Evolutionary conservation across 2,113 vertebrate species (phyloP).

Genomic region (Anoplopoma fimbria): DNA sequence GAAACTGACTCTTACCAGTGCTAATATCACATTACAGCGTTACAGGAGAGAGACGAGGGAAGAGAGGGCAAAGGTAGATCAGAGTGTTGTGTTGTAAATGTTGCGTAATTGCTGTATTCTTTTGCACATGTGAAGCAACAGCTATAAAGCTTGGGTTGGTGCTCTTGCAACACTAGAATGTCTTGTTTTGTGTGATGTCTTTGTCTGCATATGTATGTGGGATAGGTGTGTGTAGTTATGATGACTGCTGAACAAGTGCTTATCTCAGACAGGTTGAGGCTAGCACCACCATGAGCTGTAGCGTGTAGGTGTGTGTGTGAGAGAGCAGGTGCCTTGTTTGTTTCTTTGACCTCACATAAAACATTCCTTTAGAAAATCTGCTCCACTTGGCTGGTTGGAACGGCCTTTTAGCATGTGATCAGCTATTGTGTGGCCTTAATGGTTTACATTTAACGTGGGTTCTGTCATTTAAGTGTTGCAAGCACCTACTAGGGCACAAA

Average conservation of each 20-base stretch:
- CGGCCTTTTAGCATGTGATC: constrained; percentile 40
- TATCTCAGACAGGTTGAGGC: constrained; percentile 68
- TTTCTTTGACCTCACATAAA: constrained; percentile 33
- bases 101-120: constrained; percentile 48
- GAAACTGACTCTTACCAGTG: constrained; percentile 47
- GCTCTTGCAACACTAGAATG: constrained; percentile 54
- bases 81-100: constrained; percentile 44
- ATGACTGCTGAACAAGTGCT: constrained; percentile 50
- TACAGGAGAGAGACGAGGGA: constrained; percentile 1
- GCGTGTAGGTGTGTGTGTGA: constrained; percentile 37
- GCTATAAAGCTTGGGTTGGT: constrained; percentile 54
- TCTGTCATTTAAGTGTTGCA: constrained; percentile 39
- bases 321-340: constrained; percentile 57
- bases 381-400: constrained; percentile 27
- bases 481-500: constrained; percentile 32
- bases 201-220: constrained; percentile 9
- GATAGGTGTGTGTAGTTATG: constrained; percentile 56
- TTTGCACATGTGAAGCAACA: constrained; percentile 39
- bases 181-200: constrained; percentile 60
- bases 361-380: constrained; percentile 30
- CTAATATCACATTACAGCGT: constrained; percentile 43
- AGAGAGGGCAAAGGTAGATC: constrained; percentile 57
- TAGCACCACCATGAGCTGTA: constrained; percentile 34
- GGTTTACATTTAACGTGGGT: constrained; percentile 41
- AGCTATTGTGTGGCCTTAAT: constrained; percentile 35